phyloP scores from a whole-genome alignment of 2,113 vertebrate species.

The Albula goreensis region DNA sequence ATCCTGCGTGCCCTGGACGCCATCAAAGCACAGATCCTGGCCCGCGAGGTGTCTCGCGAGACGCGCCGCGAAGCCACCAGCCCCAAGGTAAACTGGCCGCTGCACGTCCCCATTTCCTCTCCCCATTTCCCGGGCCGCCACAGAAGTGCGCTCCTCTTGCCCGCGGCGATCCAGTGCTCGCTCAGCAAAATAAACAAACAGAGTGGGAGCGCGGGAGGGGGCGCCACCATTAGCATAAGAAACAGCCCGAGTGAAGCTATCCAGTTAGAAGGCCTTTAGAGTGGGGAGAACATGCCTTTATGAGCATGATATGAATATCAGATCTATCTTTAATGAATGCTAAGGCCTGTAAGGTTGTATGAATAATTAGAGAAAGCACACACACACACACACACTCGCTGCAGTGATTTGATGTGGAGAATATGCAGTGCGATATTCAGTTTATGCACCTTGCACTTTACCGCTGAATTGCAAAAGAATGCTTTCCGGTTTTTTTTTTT shows the following conservation, averaged over 20 bases:
- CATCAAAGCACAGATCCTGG: constrained; percentile 90
- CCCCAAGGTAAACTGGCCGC: constrained; percentile 82
- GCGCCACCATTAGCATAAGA: constrained; percentile 49
- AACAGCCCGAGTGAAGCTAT: constrained; percentile 40
- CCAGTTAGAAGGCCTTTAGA: constrained; percentile 28
- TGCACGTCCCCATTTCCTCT: constrained; percentile 72
- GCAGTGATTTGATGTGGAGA: constrained; percentile 20
- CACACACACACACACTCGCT: neutral
- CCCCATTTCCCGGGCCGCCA: constrained; percentile 66
- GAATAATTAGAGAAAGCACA: constrained; percentile 49
- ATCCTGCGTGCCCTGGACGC: constrained; percentile 88
- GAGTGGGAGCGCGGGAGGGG: constrained; percentile 19
- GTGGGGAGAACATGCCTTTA: constrained; percentile 13
- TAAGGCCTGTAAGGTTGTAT: constrained; percentile 37
- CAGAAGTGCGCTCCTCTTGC: constrained; percentile 67
- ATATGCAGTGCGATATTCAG: constrained; percentile 38
- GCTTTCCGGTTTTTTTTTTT: constrained; percentile 38
- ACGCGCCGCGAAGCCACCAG: constrained; percentile 70
- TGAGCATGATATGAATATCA: constrained; percentile 43
- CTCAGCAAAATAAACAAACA: constrained; percentile 58
- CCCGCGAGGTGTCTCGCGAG: constrained; percentile 78
- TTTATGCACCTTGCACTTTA: constrained; percentile 44
- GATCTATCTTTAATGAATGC: constrained; percentile 42
- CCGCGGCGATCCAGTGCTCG: constrained; percentile 42
- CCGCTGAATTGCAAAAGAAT: constrained; percentile 45